phyloP scores from a whole-genome alignment of 2,113 vertebrate genomes.

The Cinclus mexicanus region DNA sequence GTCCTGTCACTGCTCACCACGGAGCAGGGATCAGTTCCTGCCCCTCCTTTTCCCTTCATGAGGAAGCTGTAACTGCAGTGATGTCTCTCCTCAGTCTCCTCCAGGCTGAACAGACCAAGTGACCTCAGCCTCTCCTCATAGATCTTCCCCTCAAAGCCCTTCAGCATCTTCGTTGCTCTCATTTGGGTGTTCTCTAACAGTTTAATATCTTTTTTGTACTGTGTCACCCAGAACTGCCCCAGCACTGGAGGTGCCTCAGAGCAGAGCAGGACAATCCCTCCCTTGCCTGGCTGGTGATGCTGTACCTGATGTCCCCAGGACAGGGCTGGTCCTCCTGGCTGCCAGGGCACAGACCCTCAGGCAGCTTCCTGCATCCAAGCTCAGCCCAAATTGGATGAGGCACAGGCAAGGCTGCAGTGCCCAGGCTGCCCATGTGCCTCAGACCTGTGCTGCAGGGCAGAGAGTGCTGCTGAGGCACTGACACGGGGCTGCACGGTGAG shows the following conservation, averaged over 20 bases:
- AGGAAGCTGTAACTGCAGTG: background rate
- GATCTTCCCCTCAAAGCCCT: rapidly evolving
- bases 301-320: background rate
- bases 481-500: rapidly evolving
- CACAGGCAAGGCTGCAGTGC: rapidly evolving
- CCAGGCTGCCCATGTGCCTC: rapidly evolving
- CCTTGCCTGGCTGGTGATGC: rapidly evolving
- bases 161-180: background rate
- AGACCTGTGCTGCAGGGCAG: rapidly evolving
- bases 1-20: background rate
- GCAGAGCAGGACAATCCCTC: background rate
- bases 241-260: background rate
- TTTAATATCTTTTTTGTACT: rapidly evolving
- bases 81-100: background rate
- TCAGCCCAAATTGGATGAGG: rapidly evolving
- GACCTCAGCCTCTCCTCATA: rapidly evolving
- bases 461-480: rapidly evolving
- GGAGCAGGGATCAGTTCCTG: background rate
- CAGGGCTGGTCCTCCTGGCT: rapidly evolving
- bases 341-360: background rate
- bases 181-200: background rate
- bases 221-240: background rate
- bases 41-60: too few species aligned
- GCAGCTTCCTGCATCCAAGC: background rate
- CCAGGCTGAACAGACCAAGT: background rate